phyloP scores from a whole-genome alignment of 1,140 invertebrate genomes.

The Hypsibius dujardini region DNA sequence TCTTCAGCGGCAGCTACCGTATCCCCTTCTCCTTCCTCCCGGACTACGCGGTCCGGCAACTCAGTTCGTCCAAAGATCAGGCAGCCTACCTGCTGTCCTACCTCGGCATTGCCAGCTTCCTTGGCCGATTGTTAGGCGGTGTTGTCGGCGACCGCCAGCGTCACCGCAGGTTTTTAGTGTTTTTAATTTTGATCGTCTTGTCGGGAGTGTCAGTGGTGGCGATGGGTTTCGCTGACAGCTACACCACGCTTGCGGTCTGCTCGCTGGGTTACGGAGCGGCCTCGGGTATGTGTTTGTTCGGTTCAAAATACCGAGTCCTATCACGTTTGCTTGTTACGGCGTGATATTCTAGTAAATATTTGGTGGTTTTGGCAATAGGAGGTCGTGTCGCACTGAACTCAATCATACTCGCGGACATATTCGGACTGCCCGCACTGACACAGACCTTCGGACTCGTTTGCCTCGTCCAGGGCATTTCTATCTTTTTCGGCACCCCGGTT shows the following conservation, averaged over 20 bases:
- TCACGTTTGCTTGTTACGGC: no score
- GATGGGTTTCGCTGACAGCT: neutral
- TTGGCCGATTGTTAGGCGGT: constrained; percentile 2
- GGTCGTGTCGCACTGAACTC: constrained; percentile 2
- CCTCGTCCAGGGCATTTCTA: constrained; percentile 5
- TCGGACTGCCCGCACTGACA: neutral
- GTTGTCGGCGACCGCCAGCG: neutral
- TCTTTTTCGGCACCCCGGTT: constrained; percentile 13
- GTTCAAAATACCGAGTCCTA: no score
- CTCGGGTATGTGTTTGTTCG: neutral
- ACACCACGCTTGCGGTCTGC: neutral
- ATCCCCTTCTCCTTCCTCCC: constrained; percentile 9
- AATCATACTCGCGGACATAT: constrained; percentile 4
- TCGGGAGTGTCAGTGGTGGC: neutral
- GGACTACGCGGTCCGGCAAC: neutral
- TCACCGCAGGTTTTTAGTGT: neutral
- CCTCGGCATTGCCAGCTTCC: constrained; percentile 6
- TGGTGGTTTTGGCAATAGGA: neutral
- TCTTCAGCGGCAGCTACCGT: neutral
- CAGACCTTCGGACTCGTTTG: constrained; percentile 15
- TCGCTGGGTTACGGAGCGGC: constrained; percentile 11
- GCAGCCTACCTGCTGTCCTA: constrained; percentile 7
- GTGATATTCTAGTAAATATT: no score
- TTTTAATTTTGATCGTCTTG: neutral
- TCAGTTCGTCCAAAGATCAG: neutral